A percentile compares a stretch with the other conserved stretches of the same genome.
These are phyloP conservation scores for Cerastis rubricosa DNA, from an alignment of 2,888 invertebrate genomes.

Conservation along the genomic window DNA sequence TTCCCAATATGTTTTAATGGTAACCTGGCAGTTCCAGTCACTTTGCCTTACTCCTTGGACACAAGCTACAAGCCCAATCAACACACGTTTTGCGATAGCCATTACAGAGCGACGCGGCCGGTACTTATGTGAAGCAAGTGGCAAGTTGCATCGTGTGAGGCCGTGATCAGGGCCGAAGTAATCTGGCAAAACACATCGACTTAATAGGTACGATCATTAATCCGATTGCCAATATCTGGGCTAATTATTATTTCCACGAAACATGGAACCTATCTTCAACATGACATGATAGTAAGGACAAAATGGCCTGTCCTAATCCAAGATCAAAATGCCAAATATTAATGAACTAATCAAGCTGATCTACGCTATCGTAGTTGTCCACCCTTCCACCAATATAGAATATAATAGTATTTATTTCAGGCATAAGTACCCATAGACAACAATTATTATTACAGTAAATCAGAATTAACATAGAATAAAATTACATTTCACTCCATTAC, in stretches of 20 bases:
- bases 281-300: background rate
- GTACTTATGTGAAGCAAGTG: background rate
- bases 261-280: background rate
- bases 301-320: background rate
- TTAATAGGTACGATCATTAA: no score
- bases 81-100: background rate
- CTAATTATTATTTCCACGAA: background rate
- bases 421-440: no score
- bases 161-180: background rate
- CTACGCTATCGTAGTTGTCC: background rate
- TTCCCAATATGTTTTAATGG: background rate
- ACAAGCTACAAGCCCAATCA: background rate
- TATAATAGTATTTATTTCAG: no score
- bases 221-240: background rate
- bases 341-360: slow-evolving; percentile 15
- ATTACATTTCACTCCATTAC: no score
- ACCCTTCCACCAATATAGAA: background rate
- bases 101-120: background rate
- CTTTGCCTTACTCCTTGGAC: background rate
- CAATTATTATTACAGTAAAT: no score
- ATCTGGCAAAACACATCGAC: background rate
- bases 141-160: background rate
- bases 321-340: slow-evolving; percentile 1
- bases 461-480: no score
- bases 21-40: background rate